Conservation (phyloP, 2,797 vertebrate species). For the Hylomyscus alleni region DNA sequence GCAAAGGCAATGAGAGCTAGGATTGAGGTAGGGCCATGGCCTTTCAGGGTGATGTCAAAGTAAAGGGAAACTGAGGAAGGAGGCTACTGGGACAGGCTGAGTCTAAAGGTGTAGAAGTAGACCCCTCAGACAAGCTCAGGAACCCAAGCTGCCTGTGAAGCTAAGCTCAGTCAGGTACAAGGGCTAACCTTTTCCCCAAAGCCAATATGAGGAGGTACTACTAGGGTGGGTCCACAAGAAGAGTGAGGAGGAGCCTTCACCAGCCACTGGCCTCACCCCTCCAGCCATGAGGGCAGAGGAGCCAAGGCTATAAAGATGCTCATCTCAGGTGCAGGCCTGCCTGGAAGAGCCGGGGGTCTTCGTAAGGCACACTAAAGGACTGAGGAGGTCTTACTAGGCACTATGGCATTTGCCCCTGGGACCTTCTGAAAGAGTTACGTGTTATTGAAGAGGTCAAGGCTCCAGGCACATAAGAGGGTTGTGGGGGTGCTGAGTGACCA, state of each 20-base stretch:
- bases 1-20: neutral
- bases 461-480: neutral
- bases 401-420: neutral
- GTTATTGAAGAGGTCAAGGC: neutral
- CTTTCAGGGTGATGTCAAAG: neutral
- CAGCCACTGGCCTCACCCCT: too few relatives aligned
- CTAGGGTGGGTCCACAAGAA: neutral
- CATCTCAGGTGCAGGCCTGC: neutral
- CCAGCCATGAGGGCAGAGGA: neutral
- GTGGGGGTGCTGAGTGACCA: neutral
- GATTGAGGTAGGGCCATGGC: neutral
- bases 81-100: neutral
- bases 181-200: neutral
- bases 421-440: neutral
- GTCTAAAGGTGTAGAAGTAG: neutral
- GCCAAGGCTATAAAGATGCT: neutral
- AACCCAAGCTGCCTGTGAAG: neutral
- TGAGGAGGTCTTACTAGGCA: too few relatives aligned
- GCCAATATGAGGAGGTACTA: neutral
- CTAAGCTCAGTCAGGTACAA: neutral
- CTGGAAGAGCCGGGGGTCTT: too few relatives aligned
- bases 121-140: neutral
- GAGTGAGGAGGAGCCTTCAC: neutral
- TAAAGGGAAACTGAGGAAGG: neutral
- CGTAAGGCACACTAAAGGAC: neutral